These are phyloP conservation scores for Bemisia tabaci DNA, from an alignment of 1,140 invertebrate species.

Conservation along the genomic window DNA sequence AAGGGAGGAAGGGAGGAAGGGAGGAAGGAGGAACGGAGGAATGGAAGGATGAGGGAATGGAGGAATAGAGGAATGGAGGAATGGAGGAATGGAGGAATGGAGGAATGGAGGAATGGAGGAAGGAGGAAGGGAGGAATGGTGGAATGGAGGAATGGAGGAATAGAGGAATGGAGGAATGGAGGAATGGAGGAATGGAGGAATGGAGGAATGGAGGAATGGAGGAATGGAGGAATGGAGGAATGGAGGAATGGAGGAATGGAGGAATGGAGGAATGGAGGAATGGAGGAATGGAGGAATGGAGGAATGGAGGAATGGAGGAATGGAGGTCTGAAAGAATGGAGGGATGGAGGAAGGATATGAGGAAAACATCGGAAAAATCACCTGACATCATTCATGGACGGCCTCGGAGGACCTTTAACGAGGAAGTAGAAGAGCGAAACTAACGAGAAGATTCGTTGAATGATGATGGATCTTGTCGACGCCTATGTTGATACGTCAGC, in stretches of 20 bases:
- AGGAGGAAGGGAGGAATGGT: neutral
- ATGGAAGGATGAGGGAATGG: neutral
- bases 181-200: neutral
- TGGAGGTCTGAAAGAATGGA: neutral
- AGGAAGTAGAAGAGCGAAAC: no score
- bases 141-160: neutral
- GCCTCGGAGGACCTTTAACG: no score
- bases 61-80: neutral
- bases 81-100: neutral
- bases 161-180: neutral
- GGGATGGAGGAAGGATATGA: neutral
- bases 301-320: constrained; percentile 1
- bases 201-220: neutral
- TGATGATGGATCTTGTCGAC: no score
- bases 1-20: neutral
- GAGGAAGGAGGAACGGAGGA: neutral
- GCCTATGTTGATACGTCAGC: no score
- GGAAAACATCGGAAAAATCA: neutral
- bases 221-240: neutral
- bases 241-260: neutral
- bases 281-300: neutral
- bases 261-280: neutral
- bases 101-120: neutral
- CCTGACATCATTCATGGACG: no score
- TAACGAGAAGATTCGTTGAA: no score